Base-by-base conservation (phyloP, 1,140 invertebrate genomes). In the Saxidomus purpurata region DNA sequence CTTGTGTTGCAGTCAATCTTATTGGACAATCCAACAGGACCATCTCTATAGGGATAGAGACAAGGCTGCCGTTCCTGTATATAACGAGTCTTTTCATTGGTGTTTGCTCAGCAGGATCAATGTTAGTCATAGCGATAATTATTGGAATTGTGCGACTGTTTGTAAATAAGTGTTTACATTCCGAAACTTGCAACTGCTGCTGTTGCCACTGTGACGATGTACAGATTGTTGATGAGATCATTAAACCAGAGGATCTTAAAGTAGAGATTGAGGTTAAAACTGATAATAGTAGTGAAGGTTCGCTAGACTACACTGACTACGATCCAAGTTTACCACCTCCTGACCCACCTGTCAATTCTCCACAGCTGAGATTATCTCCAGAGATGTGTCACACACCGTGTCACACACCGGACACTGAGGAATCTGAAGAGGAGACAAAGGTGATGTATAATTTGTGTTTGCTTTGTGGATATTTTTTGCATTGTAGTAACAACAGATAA, bases 1-100 rank as follows among this genome's bases (percentile, higher is more conserved):
- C 87, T 0, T 95, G 94, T 86, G 36, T 94, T 13, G 90, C 91
- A n/a, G 43, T 93, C 4, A 95, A 93, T 76, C 67, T 81, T 3
- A 55, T 89, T 25, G 94, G 94, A 15, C 91, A 91, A 61, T 55
- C n/a, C 2, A 93, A 93, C 17, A 40, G 52, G 13, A 87, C 87
- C 3, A 63, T 93, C 3, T 67, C 74, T 15, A 83, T 95, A 8
- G 28, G 22, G 0, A 77, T 94, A 0, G 69, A 76, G 31, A 82
- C 89, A 0, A 11, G 31, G 13, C 28, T 94, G 6, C 34, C 84
- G 11, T 17, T 67, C 17, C 55, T 89, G 0, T 89, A 92, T 31
- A 63, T 85, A 0, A 67, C 85, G 15, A 93, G 93, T 71, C 52
- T 94, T 3, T 69, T 92, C 9, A 59, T 94, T 43, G 91, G 92